A percentile compares a stretch with the other conserved stretches of the same genome.
These are phyloP conservation scores for Machaerirhynchus nigripectus DNA, from an alignment of 2,113 vertebrate species.

Conservation along the genomic window DNA sequence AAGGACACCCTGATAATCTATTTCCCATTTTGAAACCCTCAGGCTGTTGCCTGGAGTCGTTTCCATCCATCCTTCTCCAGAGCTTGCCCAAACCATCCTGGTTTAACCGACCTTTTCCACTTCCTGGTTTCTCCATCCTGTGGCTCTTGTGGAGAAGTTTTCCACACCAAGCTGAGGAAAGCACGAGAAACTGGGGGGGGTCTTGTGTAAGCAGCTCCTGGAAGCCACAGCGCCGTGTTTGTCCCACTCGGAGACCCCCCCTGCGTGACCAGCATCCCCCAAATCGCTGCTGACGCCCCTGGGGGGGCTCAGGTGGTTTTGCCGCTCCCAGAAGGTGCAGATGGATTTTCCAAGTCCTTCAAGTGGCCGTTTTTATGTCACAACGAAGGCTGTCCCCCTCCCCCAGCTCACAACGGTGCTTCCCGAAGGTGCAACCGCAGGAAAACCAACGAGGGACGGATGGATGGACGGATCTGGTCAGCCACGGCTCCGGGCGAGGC, in stretches of 20 bases:
- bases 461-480: rapidly evolving
- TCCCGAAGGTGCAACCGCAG: neutral
- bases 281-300: rapidly evolving
- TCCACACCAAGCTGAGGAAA: neutral
- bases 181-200: neutral
- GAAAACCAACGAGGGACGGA: neutral
- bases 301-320: rapidly evolving
- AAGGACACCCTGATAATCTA: neutral
- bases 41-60: neutral
- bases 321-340: neutral
- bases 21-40: neutral
- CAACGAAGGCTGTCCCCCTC: rapidly evolving
- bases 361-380: neutral
- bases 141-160: slow-evolving; percentile 23
- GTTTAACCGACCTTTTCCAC: neutral
- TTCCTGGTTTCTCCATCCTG: slow-evolving; percentile 33
- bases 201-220: neutral
- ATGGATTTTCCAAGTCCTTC: neutral
- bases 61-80: neutral
- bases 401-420: neutral
- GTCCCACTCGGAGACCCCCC: neutral
- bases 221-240: rapidly evolving
- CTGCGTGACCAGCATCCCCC: neutral
- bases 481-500: rapidly evolving
- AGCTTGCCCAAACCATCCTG: neutral